Conservation (phyloP, 2,797 vertebrate genomes). For the Oryzias dopingdopingensis region DNA sequence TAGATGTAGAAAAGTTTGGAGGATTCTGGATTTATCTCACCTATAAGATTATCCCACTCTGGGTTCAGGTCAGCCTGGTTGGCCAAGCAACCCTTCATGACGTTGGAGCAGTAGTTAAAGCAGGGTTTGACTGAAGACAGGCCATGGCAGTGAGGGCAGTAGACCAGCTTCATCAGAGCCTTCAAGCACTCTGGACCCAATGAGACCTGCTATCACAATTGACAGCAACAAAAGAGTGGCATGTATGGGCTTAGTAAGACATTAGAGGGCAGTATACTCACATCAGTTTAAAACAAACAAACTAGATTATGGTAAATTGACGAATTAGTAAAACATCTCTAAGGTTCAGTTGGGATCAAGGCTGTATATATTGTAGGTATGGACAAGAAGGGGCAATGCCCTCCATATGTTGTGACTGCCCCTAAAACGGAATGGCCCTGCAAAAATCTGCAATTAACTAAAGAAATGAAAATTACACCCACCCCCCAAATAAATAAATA, state of each 20-base stretch:
- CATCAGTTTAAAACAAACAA: background rate
- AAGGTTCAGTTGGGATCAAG: too few relatives aligned
- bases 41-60: conserved; percentile 89
- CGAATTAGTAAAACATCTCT: too few relatives aligned
- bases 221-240: background rate
- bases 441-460: too few relatives aligned
- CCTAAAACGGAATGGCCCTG: too few relatives aligned
- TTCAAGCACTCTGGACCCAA: conserved; percentile 84
- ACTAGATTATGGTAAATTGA: too few relatives aligned
- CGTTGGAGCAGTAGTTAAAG: conserved; percentile 88
- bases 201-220: conserved; percentile 74
- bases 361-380: too few relatives aligned
- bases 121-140: conserved; percentile 84
- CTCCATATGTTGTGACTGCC: too few relatives aligned
- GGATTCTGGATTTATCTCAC: conserved; percentile 36
- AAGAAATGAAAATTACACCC: too few relatives aligned
- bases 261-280: conserved; percentile 37
- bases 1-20: background rate
- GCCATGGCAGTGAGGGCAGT: conserved; percentile 88
- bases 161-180: conserved; percentile 89
- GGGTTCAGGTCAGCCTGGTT: conserved; percentile 91
- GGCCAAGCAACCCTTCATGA: conserved; percentile 92
- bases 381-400: too few relatives aligned
- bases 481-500: too few relatives aligned
- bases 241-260: background rate